These are phyloP conservation scores for Papilio machaon DNA, from an alignment of 1,140 invertebrate genomes.

Conservation along the genomic window DNA sequence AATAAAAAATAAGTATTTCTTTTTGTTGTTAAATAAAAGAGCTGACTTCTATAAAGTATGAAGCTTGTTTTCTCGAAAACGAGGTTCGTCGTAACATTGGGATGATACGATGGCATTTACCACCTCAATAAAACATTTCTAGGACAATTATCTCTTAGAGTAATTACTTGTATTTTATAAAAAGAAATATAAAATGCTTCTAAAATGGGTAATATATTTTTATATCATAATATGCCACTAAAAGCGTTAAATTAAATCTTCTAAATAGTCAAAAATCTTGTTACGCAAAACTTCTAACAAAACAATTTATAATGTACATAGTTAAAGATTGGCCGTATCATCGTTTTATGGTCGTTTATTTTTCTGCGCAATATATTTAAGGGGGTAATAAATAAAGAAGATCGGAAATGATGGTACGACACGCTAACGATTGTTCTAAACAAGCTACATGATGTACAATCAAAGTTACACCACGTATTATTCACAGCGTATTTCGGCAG, in stretches of 20 bases:
- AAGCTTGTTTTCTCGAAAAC: too few relatives aligned
- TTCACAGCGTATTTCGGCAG: constrained; percentile 59
- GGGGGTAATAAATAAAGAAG: constrained; percentile 49
- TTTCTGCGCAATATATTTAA: constrained; percentile 40
- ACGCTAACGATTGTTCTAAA: constrained; percentile 61
- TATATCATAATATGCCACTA: neutral
- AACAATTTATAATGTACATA: constrained; percentile 7
- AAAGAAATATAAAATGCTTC: too few relatives aligned
- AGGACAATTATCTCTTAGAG: too few relatives aligned
- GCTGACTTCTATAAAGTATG: neutral
- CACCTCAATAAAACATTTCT: too few relatives aligned
- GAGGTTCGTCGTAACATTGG: too few relatives aligned
- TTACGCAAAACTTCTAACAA: neutral
- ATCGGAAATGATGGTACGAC: constrained; percentile 45
- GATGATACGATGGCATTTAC: too few relatives aligned
- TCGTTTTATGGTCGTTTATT: neutral
- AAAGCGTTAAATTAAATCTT: neutral
- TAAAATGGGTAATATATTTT: too few relatives aligned
- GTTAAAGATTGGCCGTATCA: neutral
- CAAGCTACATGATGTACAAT: constrained; percentile 61
- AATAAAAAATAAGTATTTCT: too few relatives aligned
- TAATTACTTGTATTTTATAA: too few relatives aligned
- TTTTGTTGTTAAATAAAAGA: neutral
- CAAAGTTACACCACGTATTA: constrained; percentile 59
- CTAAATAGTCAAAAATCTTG: neutral